Percentiles rank a stretch among this genome's conserved stretches.
phyloP scores from a whole-genome alignment of 2,888 invertebrate genomes.

The Perizoma affinitatum region DNA sequence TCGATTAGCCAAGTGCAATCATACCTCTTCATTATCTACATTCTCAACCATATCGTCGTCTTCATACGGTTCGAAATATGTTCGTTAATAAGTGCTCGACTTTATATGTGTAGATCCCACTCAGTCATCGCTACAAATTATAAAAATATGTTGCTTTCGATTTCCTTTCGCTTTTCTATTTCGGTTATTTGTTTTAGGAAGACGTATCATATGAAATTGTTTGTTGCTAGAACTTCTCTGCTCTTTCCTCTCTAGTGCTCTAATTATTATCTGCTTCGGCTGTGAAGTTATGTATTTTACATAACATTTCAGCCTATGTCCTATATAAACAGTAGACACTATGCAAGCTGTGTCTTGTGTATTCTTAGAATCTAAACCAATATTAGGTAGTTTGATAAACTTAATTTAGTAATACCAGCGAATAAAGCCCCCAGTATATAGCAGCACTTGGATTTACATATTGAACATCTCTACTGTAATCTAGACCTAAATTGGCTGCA shows the following conservation, averaged over 20 bases:
- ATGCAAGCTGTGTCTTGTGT: too few relatives aligned
- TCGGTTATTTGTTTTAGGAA: slow-evolving; percentile 38
- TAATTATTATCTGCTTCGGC: neutral
- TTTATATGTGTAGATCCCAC: slow-evolving; percentile 39
- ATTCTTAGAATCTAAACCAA: too few relatives aligned
- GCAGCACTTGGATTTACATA: neutral
- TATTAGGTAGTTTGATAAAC: too few relatives aligned
- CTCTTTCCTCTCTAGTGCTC: neutral
- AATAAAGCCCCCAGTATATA: neutral
- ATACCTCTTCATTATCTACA: slow-evolving; percentile 10
- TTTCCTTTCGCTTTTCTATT: slow-evolving; percentile 61
- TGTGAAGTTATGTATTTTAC: too few relatives aligned
- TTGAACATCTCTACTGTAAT: slow-evolving; percentile 20
- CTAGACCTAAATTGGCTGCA: slow-evolving; percentile 18
- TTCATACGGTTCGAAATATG: slow-evolving; percentile 13
- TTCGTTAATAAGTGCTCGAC: slow-evolving; percentile 26
- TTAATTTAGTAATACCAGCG: neutral
- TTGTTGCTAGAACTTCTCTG: slow-evolving; percentile 5
- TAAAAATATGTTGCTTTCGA: slow-evolving; percentile 55
- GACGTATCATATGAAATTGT: slow-evolving; percentile 17
- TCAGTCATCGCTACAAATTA: slow-evolving; percentile 58
- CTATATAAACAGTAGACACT: too few relatives aligned
- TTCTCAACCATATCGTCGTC: slow-evolving; percentile 13
- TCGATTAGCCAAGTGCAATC: slow-evolving; percentile 36
- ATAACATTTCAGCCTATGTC: too few relatives aligned